Conservation (phyloP, 2,888 invertebrate species). For the Tuberolachnus salignus region DNA sequence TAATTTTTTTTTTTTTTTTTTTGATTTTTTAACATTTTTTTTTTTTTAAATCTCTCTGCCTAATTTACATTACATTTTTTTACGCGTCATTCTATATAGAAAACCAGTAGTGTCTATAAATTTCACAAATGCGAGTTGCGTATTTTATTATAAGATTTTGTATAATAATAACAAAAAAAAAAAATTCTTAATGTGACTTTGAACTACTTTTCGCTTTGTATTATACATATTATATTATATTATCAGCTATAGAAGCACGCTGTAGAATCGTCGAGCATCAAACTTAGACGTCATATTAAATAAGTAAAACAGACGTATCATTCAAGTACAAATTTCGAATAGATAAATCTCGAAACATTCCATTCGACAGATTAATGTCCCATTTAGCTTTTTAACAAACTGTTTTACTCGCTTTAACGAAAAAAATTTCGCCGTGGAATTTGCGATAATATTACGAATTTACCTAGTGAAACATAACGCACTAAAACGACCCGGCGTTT, state of each 20-base stretch:
- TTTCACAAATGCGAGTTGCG: slow-evolving; percentile 36
- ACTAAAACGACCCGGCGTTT: too few relatives aligned
- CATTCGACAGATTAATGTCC: neutral
- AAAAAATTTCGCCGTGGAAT: neutral
- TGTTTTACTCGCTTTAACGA: slow-evolving; percentile 4
- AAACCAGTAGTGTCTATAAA: slow-evolving; percentile 32
- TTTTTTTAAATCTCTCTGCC: slow-evolving; percentile 27
- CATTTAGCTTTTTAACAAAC: slow-evolving; percentile 1
- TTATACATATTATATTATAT: slow-evolving; percentile 39
- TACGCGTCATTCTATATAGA: slow-evolving; percentile 43
- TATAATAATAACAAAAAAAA: slow-evolving; percentile 19
- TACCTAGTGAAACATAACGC: too few relatives aligned
- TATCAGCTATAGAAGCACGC: slow-evolving; percentile 50
- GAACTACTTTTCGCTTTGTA: slow-evolving; percentile 54
- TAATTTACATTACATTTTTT: slow-evolving; percentile 38
- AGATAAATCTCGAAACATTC: neutral
- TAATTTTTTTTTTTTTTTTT: slow-evolving; percentile 15
- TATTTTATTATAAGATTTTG: slow-evolving; percentile 5
- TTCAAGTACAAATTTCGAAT: neutral
- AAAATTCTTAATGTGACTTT: slow-evolving; percentile 32
- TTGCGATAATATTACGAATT: neutral
- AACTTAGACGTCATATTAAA: slow-evolving; percentile 9
- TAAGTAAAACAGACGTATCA: neutral
- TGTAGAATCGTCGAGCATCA: slow-evolving; percentile 48
- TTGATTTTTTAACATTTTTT: slow-evolving; percentile 1